Conservation (phyloP, 2,888 invertebrate genomes). For the Dicyrtoma fusca region DNA sequence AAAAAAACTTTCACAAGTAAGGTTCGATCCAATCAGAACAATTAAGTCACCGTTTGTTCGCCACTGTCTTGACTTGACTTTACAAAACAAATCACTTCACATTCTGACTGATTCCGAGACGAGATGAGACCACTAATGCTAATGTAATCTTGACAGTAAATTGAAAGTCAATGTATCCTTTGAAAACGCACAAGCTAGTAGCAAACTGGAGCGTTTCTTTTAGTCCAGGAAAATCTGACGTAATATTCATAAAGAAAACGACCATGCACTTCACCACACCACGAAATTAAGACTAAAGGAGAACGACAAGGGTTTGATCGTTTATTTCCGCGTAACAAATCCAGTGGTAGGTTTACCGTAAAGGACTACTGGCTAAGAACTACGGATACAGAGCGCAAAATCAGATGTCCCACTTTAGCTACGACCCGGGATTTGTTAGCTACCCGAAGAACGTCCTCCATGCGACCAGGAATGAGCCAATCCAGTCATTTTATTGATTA, state of each 20-base stretch:
- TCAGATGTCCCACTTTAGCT: slow-evolving; percentile 29
- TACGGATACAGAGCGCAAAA: slow-evolving; percentile 22
- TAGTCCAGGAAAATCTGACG: no score
- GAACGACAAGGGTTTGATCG: slow-evolving; percentile 18
- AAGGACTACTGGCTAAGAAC: slow-evolving; percentile 30
- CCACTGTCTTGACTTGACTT: no score
- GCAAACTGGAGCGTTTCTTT: no score
- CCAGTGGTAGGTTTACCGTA: not conserved
- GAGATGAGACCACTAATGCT: no score
- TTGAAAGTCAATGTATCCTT: no score
- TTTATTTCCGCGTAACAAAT: slow-evolving; percentile 37
- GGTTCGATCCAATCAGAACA: no score
- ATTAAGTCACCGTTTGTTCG: no score
- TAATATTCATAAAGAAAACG: no score
- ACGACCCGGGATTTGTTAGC: slow-evolving; percentile 43
- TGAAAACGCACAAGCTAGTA: no score
- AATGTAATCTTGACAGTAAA: no score
- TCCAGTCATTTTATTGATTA: slow-evolving; percentile 17
- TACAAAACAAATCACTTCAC: no score
- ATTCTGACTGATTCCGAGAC: no score
- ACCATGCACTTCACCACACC: not conserved
- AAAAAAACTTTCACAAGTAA: not conserved
- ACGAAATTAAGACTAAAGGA: slow-evolving; percentile 7
- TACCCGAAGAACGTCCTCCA: slow-evolving; percentile 37
- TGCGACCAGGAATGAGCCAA: slow-evolving; percentile 5